Evolutionary conservation across 2,797 vertebrate genomes (phyloP), one percentile per base, ranked within the genome.

Genomic region (Chelon auratus): DNA sequence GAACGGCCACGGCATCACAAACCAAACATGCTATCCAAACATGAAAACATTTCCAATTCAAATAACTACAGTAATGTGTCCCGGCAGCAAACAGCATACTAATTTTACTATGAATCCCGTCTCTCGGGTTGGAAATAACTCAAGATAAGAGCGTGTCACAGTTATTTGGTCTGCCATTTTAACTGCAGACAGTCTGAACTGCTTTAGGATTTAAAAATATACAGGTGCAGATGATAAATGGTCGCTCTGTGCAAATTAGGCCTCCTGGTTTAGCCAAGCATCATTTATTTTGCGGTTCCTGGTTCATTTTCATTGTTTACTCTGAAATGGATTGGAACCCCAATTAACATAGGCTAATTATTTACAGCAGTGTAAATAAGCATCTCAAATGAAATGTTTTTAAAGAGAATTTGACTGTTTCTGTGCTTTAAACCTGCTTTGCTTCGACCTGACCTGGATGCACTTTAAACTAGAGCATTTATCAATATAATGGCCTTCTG

Each of bases 401-500:
- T 8, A 33, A 33, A 33, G 30, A 33, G 30, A 33, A 33, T 33
- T 33, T 33, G 30, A 33, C 30, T 55, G 13, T 22, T 53, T 62
- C 67, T 65, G 56, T 65, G 45, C 5, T 45, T 62, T 60, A 40
- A 6, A 60, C 24, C 77, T 52, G 30, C 30, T 78, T 57, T 68
- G 22, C 40, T 43, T 57, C 7, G 30, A 33, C 36, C 24, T 57
- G 52, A 72, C 4, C 30, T 62, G 45, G 48, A 36, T 61, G 18
- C 62, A 52, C 45, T 36, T 58, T 48, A 65, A 60, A 67, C 36
- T 52, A 54, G 11, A 56, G 42, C 72, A 75, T 75, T 68, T 55
- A 60, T 82, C 83, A 76, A 13, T 69, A 33, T 72, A 73, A 80
- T 62, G 48, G 30, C 30, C 42, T 51, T 5, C 36, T 75, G 40